A percentile compares a stretch with the other conserved stretches of the same genome.
phyloP scores from a whole-genome alignment of 2,113 vertebrate species.

The Notechis scutatus region DNA sequence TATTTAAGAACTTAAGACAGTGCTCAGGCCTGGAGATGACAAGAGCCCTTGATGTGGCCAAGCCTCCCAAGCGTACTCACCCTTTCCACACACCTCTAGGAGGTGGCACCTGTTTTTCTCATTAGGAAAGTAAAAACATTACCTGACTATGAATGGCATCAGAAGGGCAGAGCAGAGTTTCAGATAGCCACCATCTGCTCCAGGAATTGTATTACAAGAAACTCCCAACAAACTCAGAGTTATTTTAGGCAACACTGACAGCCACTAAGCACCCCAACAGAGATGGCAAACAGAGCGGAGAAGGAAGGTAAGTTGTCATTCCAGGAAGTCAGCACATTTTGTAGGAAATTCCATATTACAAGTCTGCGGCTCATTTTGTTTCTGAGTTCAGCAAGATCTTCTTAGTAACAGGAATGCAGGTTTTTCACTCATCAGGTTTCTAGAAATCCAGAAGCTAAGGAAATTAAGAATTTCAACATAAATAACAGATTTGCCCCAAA shows the following conservation, averaged over 20 bases:
- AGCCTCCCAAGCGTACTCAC: slow-evolving; percentile 28
- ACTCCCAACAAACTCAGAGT: not conserved
- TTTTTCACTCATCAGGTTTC: not conserved
- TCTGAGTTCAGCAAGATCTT: not conserved
- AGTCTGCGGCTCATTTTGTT: not conserved
- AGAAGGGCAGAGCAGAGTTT: not conserved
- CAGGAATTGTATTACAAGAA: not conserved
- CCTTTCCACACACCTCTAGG: slow-evolving; percentile 11
- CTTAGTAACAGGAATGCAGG: not conserved
- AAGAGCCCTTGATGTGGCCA: slow-evolving; percentile 21
- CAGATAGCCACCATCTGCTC: not conserved
- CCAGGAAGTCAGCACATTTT: no score
- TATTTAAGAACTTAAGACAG: slow-evolving; percentile 57
- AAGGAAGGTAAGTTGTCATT: not conserved
- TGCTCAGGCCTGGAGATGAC: slow-evolving; percentile 25
- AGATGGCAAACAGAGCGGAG: not conserved
- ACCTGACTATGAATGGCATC: not conserved
- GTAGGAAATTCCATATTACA: not conserved
- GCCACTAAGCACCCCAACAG: not conserved
- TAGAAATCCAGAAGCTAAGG: slow-evolving; percentile 77
- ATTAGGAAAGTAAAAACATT: not conserved
- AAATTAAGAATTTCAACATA: not conserved
- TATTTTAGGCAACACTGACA: not conserved
- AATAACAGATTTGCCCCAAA: not conserved
- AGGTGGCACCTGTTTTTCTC: slow-evolving; percentile 38